phyloP scores from a whole-genome alignment of 2,888 invertebrate genomes.

The Leptopilina syphax region DNA sequence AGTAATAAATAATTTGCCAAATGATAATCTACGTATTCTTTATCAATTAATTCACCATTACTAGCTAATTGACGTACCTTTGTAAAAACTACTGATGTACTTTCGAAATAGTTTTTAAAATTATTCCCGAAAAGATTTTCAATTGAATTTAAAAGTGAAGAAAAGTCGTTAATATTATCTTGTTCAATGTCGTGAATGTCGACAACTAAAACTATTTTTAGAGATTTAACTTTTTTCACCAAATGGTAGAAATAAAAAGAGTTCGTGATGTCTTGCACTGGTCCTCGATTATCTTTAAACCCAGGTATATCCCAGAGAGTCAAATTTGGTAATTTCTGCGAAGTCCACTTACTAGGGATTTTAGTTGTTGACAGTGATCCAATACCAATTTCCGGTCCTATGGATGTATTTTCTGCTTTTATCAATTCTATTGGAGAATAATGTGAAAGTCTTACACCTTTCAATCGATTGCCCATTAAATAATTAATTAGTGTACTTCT shows the following conservation, averaged over 20 bases:
- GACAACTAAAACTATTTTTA: conserved; percentile 31
- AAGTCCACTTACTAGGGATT: neutral
- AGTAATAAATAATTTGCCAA: too few species aligned
- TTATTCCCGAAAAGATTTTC: neutral
- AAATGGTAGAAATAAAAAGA: conserved; percentile 20
- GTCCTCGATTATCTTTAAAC: neutral
- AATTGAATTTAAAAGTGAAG: neutral
- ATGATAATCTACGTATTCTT: neutral
- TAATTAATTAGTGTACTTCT: conserved; percentile 3
- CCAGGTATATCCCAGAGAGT: neutral
- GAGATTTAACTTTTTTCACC: neutral
- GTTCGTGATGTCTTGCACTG: conserved; percentile 7
- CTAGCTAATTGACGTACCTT: conserved; percentile 10
- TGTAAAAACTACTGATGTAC: conserved; percentile 23
- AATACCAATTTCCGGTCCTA: neutral
- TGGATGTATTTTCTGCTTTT: neutral
- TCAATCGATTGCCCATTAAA: neutral
- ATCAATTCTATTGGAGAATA: neutral
- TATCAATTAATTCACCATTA: neutral
- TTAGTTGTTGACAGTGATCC: neutral
- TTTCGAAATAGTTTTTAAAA: neutral
- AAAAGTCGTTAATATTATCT: neutral
- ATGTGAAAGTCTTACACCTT: too few species aligned
- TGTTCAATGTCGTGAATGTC: neutral
- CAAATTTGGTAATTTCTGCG: neutral